Evolutionary conservation across 1,140 invertebrate genomes (phyloP).

Genomic region (Aleiodes sp.): DNA sequence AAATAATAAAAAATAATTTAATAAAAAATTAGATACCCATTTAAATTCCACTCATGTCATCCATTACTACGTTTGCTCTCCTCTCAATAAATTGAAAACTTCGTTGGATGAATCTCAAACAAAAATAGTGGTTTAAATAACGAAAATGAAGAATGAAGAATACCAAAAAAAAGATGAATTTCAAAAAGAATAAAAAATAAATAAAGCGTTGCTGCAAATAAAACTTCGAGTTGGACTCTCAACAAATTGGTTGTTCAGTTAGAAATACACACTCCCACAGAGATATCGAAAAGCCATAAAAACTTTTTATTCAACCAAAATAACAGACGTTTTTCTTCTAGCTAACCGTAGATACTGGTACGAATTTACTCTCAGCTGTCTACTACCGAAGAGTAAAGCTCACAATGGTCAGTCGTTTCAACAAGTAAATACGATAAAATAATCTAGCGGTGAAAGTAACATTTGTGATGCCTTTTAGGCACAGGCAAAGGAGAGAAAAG

Average conservation of each 20-base stretch:
- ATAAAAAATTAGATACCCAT: too few species aligned
- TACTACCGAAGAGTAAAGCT: neutral
- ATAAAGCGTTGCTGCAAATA: neutral
- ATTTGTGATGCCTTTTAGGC: neutral
- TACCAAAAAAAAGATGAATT: too few species aligned
- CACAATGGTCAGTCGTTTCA: neutral
- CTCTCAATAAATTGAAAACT: too few species aligned
- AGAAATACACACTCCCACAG: neutral
- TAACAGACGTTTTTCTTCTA: neutral
- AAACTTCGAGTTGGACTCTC: neutral
- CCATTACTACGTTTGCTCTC: too few species aligned
- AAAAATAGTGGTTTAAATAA: too few species aligned
- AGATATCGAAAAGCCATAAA: conserved; percentile 8
- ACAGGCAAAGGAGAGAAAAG: too few species aligned
- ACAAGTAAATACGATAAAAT: conserved; percentile 13
- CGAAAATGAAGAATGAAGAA: too few species aligned
- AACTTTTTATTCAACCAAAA: neutral
- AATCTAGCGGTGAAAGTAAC: neutral
- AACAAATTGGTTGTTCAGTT: neutral
- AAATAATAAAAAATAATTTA: too few species aligned
- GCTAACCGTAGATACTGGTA: neutral
- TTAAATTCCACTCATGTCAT: too few species aligned
- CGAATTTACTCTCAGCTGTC: conserved; percentile 5
- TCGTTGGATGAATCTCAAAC: too few species aligned
- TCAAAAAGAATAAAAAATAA: neutral